These are phyloP conservation scores for Parthenolecanium corni DNA, from an alignment of 2,888 invertebrate genomes.

Conservation along the genomic window DNA sequence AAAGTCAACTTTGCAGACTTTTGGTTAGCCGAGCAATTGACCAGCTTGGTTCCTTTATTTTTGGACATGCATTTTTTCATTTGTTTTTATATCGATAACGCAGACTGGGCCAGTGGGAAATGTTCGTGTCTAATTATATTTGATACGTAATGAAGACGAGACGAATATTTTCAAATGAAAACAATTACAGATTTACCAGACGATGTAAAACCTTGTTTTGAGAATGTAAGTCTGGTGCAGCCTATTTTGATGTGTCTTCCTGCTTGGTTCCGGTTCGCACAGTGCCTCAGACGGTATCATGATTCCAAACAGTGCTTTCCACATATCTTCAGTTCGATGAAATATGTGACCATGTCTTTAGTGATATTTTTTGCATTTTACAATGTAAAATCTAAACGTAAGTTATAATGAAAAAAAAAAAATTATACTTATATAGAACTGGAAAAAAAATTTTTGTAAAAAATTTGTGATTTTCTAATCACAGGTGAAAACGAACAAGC, in stretches of 20 bases:
- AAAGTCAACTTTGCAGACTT: constrained; percentile 73
- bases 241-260: constrained; percentile 66
- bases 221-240: constrained; percentile 26
- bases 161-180: too few relatives aligned
- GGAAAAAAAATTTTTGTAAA: background rate
- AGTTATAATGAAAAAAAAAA: too few relatives aligned
- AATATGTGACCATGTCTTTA: constrained; percentile 64
- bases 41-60: constrained; percentile 62
- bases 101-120: constrained; percentile 44
- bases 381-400: background rate
- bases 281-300: constrained; percentile 68
- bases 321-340: constrained; percentile 72
- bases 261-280: constrained; percentile 74
- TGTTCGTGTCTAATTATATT: background rate
- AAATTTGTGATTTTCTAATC: background rate
- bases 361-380: constrained; percentile 48
- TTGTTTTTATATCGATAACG: constrained; percentile 59
- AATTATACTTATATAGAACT: background rate
- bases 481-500: constrained; percentile 31
- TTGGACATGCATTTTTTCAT: constrained; percentile 67
- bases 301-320: constrained; percentile 68
- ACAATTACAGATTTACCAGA: background rate
- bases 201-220: constrained; percentile 27
- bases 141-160: too few relatives aligned
- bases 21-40: constrained; percentile 75